These are phyloP conservation scores for Poeciliopsis prolifica DNA, from an alignment of 2,113 vertebrate genomes.

Conservation along the genomic window DNA sequence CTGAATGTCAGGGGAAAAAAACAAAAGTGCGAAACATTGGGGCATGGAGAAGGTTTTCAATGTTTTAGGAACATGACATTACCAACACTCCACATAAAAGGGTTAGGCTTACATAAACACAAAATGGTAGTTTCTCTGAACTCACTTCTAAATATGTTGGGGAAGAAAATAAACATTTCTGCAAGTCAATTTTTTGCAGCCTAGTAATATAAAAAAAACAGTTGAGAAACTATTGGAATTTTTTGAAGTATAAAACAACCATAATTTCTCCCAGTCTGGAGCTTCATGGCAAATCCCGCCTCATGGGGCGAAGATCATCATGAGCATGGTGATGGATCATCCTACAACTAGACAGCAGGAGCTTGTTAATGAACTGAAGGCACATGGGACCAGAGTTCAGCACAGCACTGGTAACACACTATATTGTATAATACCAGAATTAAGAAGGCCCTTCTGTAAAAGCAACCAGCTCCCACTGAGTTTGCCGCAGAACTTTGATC, in stretches of 20 bases:
- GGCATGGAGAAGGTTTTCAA: background rate
- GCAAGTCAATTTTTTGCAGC: background rate
- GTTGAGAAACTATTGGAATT: background rate
- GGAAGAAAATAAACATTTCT: background rate
- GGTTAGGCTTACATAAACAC: background rate
- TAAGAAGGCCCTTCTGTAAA: background rate
- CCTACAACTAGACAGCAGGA: background rate
- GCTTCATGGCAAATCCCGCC: background rate
- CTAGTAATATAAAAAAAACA: background rate
- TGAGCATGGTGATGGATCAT: background rate
- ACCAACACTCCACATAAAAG: conserved; percentile 31
- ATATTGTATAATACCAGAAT: background rate
- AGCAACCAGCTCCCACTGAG: background rate
- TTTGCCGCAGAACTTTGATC: background rate
- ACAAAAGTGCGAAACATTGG: background rate
- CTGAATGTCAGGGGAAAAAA: conserved; percentile 6
- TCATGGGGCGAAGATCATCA: background rate
- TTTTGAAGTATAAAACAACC: background rate
- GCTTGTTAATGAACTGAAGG: background rate
- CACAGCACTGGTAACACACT: too few species aligned
- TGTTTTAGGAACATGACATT: conserved; percentile 22
- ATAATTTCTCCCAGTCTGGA: background rate
- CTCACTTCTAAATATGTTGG: background rate
- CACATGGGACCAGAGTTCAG: background rate
- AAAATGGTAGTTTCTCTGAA: background rate